These are phyloP conservation scores for Phoronis australis DNA, from an alignment of 2,888 invertebrate genomes.

Conservation along the genomic window DNA sequence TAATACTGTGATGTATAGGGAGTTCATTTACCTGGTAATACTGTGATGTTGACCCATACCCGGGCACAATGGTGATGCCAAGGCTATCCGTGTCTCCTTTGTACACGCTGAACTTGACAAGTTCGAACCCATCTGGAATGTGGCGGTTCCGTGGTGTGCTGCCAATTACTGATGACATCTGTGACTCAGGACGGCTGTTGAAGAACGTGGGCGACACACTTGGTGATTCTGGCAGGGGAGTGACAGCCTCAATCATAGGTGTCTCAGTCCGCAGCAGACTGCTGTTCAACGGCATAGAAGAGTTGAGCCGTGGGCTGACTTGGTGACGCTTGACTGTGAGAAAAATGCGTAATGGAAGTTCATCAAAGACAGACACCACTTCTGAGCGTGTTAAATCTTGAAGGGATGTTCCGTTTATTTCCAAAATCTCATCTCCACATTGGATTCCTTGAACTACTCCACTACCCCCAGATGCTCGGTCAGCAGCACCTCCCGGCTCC, in stretches of 20 bases:
- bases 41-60: slow-evolving; percentile 33
- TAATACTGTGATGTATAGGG: slow-evolving; percentile 3
- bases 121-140: slow-evolving; percentile 19
- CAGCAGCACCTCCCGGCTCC: slow-evolving; percentile 40
- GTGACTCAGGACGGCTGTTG: neutral
- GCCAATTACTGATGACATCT: neutral
- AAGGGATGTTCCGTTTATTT: slow-evolving; percentile 75
- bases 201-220: neutral
- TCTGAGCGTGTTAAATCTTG: slow-evolving; percentile 75
- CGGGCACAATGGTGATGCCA: slow-evolving; percentile 42
- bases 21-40: slow-evolving; percentile 34
- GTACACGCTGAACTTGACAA: slow-evolving; percentile 23
- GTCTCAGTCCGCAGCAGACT: neutral
- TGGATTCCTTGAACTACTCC: slow-evolving; percentile 61
- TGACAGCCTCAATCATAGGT: neutral
- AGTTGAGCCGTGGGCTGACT: neutral
- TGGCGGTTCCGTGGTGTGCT: neutral
- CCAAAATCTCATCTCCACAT: slow-evolving; percentile 83
- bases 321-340: slow-evolving; percentile 23
- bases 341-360: slow-evolving; percentile 58
- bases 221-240: neutral
- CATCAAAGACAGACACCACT: slow-evolving; percentile 84
- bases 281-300: neutral
- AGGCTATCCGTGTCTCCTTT: slow-evolving; percentile 30
- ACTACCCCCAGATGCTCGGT: slow-evolving; percentile 30